Percentiles rank a stretch among this genome's conserved stretches.
These are phyloP conservation scores for Neosilurus hyrtlii DNA, from an alignment of 2,797 vertebrate genomes.

Conservation along the genomic window DNA sequence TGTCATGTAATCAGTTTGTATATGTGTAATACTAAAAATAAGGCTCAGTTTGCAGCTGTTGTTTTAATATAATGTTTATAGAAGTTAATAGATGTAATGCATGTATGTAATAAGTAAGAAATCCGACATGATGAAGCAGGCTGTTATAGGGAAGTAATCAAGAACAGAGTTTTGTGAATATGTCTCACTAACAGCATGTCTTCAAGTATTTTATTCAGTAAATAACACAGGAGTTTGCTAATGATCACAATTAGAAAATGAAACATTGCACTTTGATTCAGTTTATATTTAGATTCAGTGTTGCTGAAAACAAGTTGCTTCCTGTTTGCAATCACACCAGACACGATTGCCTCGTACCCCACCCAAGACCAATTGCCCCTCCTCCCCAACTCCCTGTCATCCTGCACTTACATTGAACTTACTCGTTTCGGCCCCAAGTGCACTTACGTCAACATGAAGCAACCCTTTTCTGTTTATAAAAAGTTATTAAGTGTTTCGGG, in stretches of 20 bases:
- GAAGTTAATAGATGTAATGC: neutral
- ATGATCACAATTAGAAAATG: neutral
- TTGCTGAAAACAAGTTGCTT: neutral
- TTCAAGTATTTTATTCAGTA: neutral
- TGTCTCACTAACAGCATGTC: neutral
- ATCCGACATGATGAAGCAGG: neutral
- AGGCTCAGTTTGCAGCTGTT: neutral
- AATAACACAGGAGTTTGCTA: neutral
- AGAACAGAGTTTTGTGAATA: neutral
- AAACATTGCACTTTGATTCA: neutral
- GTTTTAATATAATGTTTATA: constrained; percentile 1
- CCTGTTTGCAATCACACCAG: neutral
- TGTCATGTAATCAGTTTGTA: constrained; percentile 18
- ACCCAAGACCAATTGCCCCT: too few species aligned
- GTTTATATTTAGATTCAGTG: neutral
- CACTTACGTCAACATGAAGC: too few species aligned
- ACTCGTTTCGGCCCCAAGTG: too few species aligned
- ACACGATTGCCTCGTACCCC: too few species aligned
- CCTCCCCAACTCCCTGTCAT: too few species aligned
- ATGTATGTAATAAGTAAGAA: constrained; percentile 4
- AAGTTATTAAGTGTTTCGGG: too few species aligned
- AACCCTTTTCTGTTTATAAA: too few species aligned
- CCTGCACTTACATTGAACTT: too few species aligned
- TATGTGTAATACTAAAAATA: constrained; percentile 1
- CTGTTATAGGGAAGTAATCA: neutral